These are phyloP conservation scores for Drosophila kambysellisi DNA, from an alignment of 2,888 invertebrate species.

Conservation along the genomic window DNA sequence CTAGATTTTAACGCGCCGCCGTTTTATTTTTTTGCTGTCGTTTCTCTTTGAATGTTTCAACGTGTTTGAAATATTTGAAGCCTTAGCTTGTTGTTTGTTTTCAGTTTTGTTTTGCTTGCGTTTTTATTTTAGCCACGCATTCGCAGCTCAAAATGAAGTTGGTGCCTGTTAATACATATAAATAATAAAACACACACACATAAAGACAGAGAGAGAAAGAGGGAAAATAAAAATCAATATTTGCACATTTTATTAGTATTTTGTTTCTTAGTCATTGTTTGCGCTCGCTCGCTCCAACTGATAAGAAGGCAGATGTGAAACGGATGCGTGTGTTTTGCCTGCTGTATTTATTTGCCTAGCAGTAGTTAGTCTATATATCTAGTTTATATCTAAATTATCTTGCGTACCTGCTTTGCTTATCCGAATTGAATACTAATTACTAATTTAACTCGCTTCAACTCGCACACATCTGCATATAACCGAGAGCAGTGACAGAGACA, in stretches of 20 bases:
- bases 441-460: neutral
- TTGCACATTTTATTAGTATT: slow-evolving; percentile 61
- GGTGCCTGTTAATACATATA: slow-evolving; percentile 50
- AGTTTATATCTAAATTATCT: neutral
- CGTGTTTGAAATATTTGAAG: slow-evolving; percentile 74
- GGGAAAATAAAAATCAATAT: slow-evolving; percentile 69
- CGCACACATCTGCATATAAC: slow-evolving; percentile 3
- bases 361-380: slow-evolving; percentile 12
- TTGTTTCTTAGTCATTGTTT: slow-evolving; percentile 28
- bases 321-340: slow-evolving; percentile 36
- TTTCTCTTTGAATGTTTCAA: slow-evolving; percentile 65
- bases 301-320: slow-evolving; percentile 59
- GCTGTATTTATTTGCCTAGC: neutral
- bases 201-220: neutral
- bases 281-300: slow-evolving; percentile 25
- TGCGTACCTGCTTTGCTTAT: slow-evolving; percentile 13
- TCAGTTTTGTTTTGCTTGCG: slow-evolving; percentile 44
- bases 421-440: slow-evolving; percentile 14
- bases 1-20: slow-evolving; percentile 58
- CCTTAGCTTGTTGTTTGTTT: slow-evolving; percentile 39
- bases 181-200: slow-evolving; percentile 42
- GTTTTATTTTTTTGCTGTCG: slow-evolving; percentile 29
- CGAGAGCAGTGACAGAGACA: neutral
- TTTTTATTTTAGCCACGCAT: slow-evolving; percentile 61
- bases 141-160: slow-evolving; percentile 62